Evolutionary conservation across 2,888 invertebrate genomes (phyloP).

Genomic region (Rhaphigaster nebulosa): DNA sequence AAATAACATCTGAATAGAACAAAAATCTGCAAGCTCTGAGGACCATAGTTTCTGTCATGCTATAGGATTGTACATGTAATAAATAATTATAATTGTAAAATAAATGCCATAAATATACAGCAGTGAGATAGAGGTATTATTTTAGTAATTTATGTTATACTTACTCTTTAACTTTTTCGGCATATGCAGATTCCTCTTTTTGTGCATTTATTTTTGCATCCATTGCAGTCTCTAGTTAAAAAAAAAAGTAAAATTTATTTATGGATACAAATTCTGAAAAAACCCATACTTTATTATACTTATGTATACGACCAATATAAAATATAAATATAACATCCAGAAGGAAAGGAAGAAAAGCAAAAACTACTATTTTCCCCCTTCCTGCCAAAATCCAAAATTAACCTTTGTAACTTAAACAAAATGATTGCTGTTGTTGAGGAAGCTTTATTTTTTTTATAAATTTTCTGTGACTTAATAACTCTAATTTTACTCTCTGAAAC

Average conservation of each 20-base stretch:
- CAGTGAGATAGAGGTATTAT: not conserved
- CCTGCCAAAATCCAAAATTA: too few species aligned
- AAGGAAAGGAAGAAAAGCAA: too few species aligned
- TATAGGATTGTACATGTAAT: not conserved
- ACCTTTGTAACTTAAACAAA: too few species aligned
- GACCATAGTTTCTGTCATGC: constrained; percentile 51
- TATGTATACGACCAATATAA: too few species aligned
- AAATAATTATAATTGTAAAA: not conserved
- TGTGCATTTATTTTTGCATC: constrained; percentile 56
- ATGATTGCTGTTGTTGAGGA: too few species aligned
- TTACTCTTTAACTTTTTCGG: constrained; percentile 48
- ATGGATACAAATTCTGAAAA: too few species aligned
- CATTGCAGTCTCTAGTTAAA: constrained; percentile 51
- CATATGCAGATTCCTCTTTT: constrained; percentile 49
- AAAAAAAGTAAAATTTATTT: too few species aligned
- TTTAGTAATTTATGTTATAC: not conserved
- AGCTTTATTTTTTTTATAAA: not conserved
- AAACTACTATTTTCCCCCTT: too few species aligned
- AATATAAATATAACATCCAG: too few species aligned
- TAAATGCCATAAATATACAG: not conserved
- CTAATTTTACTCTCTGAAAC: not conserved
- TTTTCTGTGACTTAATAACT: not conserved
- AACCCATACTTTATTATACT: too few species aligned
- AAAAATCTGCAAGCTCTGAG: constrained; percentile 35
- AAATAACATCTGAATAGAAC: constrained; percentile 52